phyloP scores from a whole-genome alignment of 2,797 vertebrate genomes.

The Antrozous pallidus region DNA sequence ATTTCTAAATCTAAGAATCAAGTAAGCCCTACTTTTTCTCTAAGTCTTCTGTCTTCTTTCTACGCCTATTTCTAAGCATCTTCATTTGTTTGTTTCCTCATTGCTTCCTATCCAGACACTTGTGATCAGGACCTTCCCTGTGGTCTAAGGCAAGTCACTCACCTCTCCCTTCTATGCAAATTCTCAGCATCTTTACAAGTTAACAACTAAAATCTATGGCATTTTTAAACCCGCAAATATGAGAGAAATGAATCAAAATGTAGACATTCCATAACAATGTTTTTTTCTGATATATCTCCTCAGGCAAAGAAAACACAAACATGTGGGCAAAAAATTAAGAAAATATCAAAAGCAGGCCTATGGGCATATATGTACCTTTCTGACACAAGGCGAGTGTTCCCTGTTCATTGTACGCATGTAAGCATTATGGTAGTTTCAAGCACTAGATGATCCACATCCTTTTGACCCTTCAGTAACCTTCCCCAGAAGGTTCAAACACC shows the following conservation, averaged over 20 bases:
- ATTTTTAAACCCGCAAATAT: slow-evolving; percentile 18
- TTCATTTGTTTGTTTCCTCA: background rate
- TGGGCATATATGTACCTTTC: background rate
- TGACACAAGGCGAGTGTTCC: background rate
- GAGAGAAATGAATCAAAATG: background rate
- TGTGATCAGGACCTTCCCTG: background rate
- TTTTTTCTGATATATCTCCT: background rate
- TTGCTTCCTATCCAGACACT: background rate
- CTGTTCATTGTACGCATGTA: background rate
- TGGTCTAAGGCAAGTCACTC: background rate
- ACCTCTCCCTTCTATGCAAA: background rate
- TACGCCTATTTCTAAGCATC: background rate
- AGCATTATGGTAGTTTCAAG: slow-evolving; percentile 10
- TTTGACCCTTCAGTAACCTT: slow-evolving; percentile 53
- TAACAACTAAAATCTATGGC: background rate
- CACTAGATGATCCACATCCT: background rate
- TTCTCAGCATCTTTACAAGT: slow-evolving; percentile 18
- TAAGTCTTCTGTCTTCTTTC: background rate
- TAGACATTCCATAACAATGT: background rate
- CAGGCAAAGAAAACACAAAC: background rate
- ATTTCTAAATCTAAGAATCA: background rate
- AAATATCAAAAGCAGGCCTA: slow-evolving; percentile 37
- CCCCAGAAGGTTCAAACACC: slow-evolving; percentile 22
- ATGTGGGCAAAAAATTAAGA: background rate
- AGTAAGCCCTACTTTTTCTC: background rate